Conservation (phyloP, 2,888 invertebrate genomes). For the Dolichopus griseipennis region DNA sequence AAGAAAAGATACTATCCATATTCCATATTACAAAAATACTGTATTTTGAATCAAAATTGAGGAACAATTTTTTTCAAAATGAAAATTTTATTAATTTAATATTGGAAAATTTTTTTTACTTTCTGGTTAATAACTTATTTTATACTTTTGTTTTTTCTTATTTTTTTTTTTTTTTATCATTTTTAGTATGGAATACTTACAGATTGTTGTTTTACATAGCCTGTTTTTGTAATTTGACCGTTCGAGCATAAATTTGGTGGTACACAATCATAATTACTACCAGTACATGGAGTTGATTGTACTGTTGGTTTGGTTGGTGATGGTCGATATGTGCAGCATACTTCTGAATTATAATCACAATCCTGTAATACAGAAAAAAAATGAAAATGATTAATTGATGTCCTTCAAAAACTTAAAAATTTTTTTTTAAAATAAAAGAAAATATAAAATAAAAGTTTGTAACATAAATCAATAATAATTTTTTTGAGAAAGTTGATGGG, state of each 20-base stretch:
- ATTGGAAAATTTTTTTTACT: no score
- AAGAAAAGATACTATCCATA: no score
- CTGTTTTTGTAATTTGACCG: slow-evolving; percentile 35
- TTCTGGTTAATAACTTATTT: no score
- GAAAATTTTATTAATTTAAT: no score
- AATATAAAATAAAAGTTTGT: no score
- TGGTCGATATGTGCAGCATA: slow-evolving; percentile 42
- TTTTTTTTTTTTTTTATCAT: no score
- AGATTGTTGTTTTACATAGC: slow-evolving; percentile 34
- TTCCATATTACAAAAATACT: no score
- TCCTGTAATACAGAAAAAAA: slow-evolving; percentile 34
- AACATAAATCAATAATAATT: no score
- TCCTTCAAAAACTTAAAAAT: background rate
- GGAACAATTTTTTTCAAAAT: no score
- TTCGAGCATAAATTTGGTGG: slow-evolving; percentile 35
- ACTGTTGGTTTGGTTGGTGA: slow-evolving; percentile 23
- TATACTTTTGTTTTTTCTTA: no score
- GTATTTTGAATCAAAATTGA: no score
- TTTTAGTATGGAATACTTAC: slow-evolving; percentile 29
- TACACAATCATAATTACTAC: slow-evolving; percentile 36
- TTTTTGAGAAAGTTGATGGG: no score
- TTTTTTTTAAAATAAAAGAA: background rate
- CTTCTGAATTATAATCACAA: slow-evolving; percentile 41
- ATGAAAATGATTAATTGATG: slow-evolving; percentile 11
- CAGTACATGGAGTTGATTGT: slow-evolving; percentile 31